Base-by-base conservation (phyloP, 2,797 vertebrate species). In the Labeo calbasu region DNA sequence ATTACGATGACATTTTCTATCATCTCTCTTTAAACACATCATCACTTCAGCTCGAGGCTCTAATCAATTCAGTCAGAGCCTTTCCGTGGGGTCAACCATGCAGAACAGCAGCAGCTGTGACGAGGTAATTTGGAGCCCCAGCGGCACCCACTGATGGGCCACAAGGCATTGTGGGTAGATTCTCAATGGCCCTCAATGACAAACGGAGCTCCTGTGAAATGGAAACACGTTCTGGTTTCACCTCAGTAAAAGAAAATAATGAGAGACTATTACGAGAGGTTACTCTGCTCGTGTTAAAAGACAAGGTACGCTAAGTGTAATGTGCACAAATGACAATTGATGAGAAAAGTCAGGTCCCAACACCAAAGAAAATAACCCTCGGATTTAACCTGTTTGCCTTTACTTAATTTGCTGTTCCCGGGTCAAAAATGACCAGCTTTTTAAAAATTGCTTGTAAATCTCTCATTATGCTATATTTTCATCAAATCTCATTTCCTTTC, bases 161-260 rank as follows among this genome's bases (percentile, higher is more conserved):
- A 91, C 92, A 90, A 92, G 90, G 92, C 90, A 94, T 92, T 90
- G 89, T 93, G 93, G 91, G 91, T 91, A 94, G 78, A 90, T 90
- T 83, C 90, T 85, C 88, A 92, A 88, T 91, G 88, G 90, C 88
- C 89, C 87, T 93, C 89, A 90, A 87, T 91, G 90, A 92, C 89
- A 84, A 63, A 78, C 23, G n/a, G 51, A 76, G 69, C 68, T n/a
- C 46, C 71, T 40, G 46, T 61, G 81, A 77, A 68, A 63, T 51
- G 66, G 76, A 86, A 82, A 68, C 65, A 77, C 75, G 86, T 69
- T 84, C 75, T 70, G 17, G 73, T 88, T 84, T 85, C 75, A 81
- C 66, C 72, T 69, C 63, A 71, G 77, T 65, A 73, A 83, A 61
- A 82, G 70, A 69, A 53, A 76, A 70, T 84, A 77, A 84, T 61